These are phyloP conservation scores for Neopipo cinnamomea DNA, from an alignment of 2,113 vertebrate genomes.

Conservation along the genomic window DNA sequence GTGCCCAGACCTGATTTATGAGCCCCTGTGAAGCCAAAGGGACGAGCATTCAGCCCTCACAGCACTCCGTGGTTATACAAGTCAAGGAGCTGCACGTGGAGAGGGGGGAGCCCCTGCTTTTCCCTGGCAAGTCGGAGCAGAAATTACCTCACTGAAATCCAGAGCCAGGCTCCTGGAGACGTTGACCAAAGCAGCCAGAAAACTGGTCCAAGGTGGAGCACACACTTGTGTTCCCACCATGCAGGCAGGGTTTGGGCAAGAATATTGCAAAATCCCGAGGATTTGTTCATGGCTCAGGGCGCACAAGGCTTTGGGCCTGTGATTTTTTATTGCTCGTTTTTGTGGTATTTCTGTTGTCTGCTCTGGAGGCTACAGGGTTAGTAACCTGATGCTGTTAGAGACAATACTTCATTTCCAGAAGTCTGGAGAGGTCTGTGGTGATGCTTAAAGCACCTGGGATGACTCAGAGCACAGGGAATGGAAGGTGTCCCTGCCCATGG, in stretches of 20 bases:
- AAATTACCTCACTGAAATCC: background rate
- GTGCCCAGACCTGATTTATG: slow-evolving; percentile 23
- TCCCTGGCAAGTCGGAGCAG: background rate
- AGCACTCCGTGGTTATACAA: background rate
- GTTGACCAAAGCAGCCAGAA: background rate
- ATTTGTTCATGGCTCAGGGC: background rate
- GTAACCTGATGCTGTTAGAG: background rate
- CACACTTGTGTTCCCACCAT: background rate
- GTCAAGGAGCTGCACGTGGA: background rate
- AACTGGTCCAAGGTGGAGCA: background rate
- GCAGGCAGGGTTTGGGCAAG: background rate
- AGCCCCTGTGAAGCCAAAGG: background rate
- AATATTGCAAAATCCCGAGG: background rate
- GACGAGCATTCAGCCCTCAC: background rate
- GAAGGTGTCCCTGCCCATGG: background rate
- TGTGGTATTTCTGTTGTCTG: background rate
- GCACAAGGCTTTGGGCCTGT: background rate
- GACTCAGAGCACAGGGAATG: accelerated
- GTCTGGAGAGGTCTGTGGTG: background rate
- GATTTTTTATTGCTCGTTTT: background rate
- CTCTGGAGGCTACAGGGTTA: background rate
- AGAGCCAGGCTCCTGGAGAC: background rate
- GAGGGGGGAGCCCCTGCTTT: background rate
- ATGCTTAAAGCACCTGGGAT: background rate
- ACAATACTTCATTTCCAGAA: background rate